Base-by-base conservation (phyloP, 2,113 vertebrate genomes). In the Pantherophis guttatus region DNA sequence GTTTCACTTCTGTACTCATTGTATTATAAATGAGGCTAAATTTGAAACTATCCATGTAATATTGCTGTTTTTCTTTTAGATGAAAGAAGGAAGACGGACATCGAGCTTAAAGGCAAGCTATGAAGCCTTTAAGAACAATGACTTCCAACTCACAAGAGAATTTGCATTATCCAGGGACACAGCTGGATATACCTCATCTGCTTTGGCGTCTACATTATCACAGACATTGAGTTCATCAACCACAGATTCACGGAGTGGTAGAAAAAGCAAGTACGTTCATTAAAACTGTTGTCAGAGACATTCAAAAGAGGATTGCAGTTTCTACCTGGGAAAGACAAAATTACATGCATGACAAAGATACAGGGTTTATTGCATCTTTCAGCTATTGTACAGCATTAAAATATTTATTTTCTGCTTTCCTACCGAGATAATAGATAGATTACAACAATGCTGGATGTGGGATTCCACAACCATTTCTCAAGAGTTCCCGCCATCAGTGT, bases 121-220 rank as follows among this genome's bases (percentile, higher is more conserved):
- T 59, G 99, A 99, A 97, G 99, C 99, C n/a, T 99, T 99, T 97
- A 99, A 99, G 97, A 99, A 99, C 97, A 99, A 98, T 29, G 99
- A 99, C 97, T 99, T 99, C 97, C 98, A 99, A 97, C 98, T 99
- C 95, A 96, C 98, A 92, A 97, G 99, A 94, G 99, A 99, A 92
- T 99, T 99, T 95, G 97, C 98, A 0, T 97, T 99, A 97, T 98
- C 98, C 94, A 98, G 99, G 94, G 99, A 99, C 87, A 94, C 97
- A 39, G 24, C 97, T 15, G 98, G 98, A 0, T 99, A 98, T 96
- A 98, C 99, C 2, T 99, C 99, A 0, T 99, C 99, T 1, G 99
- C 99, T 0, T 97, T 99, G 95, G 99, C 99, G 95, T 99, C 98
- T 92, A 99, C 99, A 3, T 98, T 99, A 96, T 99, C 99, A 53